phyloP scores from a whole-genome alignment of 1,140 invertebrate genomes.

The Colletes gigas region DNA sequence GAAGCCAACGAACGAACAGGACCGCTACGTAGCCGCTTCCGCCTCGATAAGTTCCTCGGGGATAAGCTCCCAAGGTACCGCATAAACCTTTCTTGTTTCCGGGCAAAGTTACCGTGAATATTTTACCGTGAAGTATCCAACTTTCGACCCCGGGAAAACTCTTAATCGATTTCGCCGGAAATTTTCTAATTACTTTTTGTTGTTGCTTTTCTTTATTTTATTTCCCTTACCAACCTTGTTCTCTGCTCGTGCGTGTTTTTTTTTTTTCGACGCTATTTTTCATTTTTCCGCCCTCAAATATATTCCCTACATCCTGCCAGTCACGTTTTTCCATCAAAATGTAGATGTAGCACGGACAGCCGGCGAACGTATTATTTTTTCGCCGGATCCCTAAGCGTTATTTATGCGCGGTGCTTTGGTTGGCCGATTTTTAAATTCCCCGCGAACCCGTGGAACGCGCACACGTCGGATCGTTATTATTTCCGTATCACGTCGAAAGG shows the following conservation, averaged over 20 bases:
- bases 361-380: conserved; percentile 46
- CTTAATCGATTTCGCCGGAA: conserved; percentile 19
- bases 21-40: conserved; percentile 10
- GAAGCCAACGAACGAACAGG: conserved; percentile 13
- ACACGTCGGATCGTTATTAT: conserved; percentile 23
- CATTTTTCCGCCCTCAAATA: conserved; percentile 15
- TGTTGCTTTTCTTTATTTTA: neutral
- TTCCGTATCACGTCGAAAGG: conserved; percentile 18
- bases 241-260: neutral
- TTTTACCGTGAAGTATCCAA: conserved; percentile 27
- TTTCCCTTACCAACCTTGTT: too few relatives aligned
- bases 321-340: conserved; percentile 52
- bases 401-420: conserved; percentile 39
- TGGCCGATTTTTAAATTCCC: conserved; percentile 18
- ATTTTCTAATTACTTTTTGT: conserved; percentile 4
- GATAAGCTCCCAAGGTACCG: conserved; percentile 24
- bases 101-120: conserved; percentile 18
- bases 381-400: conserved; percentile 30
- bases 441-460: neutral
- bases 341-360: conserved; percentile 34
- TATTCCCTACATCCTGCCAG: conserved; percentile 33
- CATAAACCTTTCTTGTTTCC: conserved; percentile 40
- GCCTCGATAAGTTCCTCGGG: conserved; percentile 23
- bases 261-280: neutral
- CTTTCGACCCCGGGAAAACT: conserved; percentile 1